Base-by-base conservation (phyloP, 1,140 invertebrate genomes). In the Diabrotica virgifera region DNA sequence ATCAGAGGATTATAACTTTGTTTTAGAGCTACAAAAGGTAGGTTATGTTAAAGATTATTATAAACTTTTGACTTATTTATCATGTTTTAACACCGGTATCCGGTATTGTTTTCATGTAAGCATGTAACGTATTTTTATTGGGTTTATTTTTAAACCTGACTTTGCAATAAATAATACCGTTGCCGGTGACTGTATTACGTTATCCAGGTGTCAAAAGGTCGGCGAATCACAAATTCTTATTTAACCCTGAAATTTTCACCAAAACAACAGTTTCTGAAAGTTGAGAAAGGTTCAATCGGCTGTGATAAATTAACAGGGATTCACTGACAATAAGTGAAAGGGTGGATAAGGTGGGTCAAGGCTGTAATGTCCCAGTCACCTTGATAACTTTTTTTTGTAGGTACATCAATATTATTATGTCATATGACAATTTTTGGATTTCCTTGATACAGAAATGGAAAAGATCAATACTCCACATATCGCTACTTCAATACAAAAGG, bases 201-300 rank as follows among this genome's bases (percentile, higher is more conserved):
- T 46, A 46, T 46, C 40, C n/a, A n/a, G 40, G 40, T 46, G 40
- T 46, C 40, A 46, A n/a, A 46, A 46, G 40, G 40, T 46, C 40
- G n/a, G 8, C 40, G n/a, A 46, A 46, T 46, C n/a, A 5, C n/a
- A 46, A 8, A 24, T 24, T 24, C 24, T 4, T 24, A 24, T 2
- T 24, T 24, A 24, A 24, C 24, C 24, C 1, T 24, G 24, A 24
- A 24, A 24, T 24, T 24, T 24, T 24, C 1, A 24, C 24, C 24
- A 24, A 24, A 24, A 24, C 24, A 24, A 24, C 1, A 46, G 6
- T 46, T 10, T 46, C 8, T 46, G 40, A 46, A 46, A 3, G 5
- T 46, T 46, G n/a, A 46, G 40, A 5, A 46, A 46, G 40, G 40
- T 46, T 6, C 8, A 5, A 5, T 46, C 5, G 8, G 40, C n/a